Conservation (phyloP, 2,888 invertebrate species). For the Eubasilissa splendida region DNA sequence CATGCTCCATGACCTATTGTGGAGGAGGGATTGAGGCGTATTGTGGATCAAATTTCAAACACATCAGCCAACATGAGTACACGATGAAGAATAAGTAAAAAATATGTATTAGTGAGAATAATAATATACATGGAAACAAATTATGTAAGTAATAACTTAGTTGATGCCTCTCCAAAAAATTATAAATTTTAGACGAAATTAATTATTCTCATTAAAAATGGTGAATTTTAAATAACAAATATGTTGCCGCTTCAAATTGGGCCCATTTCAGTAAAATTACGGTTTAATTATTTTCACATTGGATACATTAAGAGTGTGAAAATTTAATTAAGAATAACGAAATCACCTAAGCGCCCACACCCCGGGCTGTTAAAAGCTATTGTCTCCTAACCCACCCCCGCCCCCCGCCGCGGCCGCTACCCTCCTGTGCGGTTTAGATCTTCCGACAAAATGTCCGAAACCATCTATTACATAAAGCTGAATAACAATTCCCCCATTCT, state of each 20-base stretch:
- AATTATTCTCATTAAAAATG: too few species aligned
- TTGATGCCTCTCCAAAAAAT: too few species aligned
- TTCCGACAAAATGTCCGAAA: conserved; percentile 54
- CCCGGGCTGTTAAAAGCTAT: conserved; percentile 47
- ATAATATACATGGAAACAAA: too few species aligned
- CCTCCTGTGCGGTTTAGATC: conserved; percentile 55
- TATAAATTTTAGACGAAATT: too few species aligned
- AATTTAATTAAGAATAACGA: conserved; percentile 58
- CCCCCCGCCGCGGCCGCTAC: conserved; percentile 17
- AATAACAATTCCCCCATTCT: conserved; percentile 55
- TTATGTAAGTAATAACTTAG: too few species aligned
- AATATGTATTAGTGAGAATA: too few species aligned
- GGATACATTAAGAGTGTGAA: conserved; percentile 55
- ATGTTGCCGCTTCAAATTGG: conserved; percentile 1
- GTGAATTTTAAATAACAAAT: too few species aligned
- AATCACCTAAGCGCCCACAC: conserved; percentile 50
- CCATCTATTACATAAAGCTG: conserved; percentile 58
- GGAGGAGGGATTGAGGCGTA: too few species aligned
- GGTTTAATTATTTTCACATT: conserved; percentile 43
- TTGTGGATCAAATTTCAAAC: too few species aligned
- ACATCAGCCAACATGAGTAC: too few species aligned
- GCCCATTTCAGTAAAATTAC: neutral
- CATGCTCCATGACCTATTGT: too few species aligned
- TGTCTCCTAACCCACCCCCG: conserved; percentile 34
- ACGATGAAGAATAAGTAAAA: too few species aligned